Evolutionary conservation across 2,797 vertebrate species (phyloP), one percentile per base, ranked within the genome.

Genomic region (Sylvilagus floridanus): DNA sequence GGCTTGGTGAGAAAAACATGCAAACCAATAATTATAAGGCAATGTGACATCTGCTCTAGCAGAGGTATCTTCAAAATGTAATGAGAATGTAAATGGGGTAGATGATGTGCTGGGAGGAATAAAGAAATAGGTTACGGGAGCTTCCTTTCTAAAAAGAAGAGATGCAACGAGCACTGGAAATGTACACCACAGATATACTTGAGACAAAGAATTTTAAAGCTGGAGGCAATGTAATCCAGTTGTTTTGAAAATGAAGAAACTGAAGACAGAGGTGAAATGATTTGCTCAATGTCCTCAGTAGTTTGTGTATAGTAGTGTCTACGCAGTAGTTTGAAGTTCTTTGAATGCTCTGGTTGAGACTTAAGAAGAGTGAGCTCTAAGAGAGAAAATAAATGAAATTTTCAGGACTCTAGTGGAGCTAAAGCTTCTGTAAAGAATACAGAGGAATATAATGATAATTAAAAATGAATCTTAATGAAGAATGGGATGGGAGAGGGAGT

Each of bases 101-200:
- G 32, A 68, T 54, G 19, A 66, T 89, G 52, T 88, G 88, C 78
- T 92, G 32, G 42, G 30, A 79, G 54, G 68, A 73, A 35, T 50
- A 28, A 35, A 35, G 35, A 35, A 81, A 85, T 28, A 68, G 42
- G 19, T 5, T 12, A 32, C n/a, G 10, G 7, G 7, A 57, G 32
- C 71, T 81, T 84, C 84, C 77, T 84, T 84, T 76, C 50, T 60
- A 19, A 62, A 93, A 82, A 82, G 22, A 30, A 86, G 68, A 63
- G 79, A 62, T 12, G 5, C 32, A 78, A 24, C 12, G 13, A 35
- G 54, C 62, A 84, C 21, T 26, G 17, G 72, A 65, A 50, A 28
- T 50, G 11, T 54, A 69, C 28, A 68, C 37, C 24, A 47, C 24
- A 63, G 76, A 72, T 54, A 91, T 77, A 30, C 50, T 32, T 17